Base-by-base conservation (phyloP, 2,113 vertebrate species). In the Chinchilla lanigera region DNA sequence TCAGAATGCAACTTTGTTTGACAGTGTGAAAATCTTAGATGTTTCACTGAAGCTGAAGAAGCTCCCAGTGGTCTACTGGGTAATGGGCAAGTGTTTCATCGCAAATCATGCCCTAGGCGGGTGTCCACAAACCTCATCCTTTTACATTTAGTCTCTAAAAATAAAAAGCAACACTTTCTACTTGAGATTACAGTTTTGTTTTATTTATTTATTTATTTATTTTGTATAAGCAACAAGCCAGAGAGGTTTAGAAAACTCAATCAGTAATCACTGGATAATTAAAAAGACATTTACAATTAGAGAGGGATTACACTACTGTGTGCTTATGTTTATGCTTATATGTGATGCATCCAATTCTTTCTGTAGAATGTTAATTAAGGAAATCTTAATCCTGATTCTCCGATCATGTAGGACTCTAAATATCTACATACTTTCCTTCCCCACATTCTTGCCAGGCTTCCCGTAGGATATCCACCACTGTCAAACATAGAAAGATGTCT, bases 291-390 rank as follows among this genome's bases (percentile, higher is more conserved):
- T 69, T 97, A 77, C 87, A 90, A 95, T 92, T 86, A 88, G 38
- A 86, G 91, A 95, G 14, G n/a, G 38, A 89, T 89, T 89, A 86
- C 77, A 47, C 86, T 33, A 41, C 38, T 88, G 4, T 78, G 30
- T 28, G 24, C 7, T 90, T 60, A 44, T 33, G 4, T 44, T 10
- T 85, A 41, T 12, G 20, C 50, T 41, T 2, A 65, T 82, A 5
- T 50, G 22, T 41, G 28, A 24, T 63, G 0, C 35, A 35, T 78
- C 38, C 94, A 86, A 78, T 63, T 87, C 28, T 93, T 92, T 81
- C 20, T 77, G 94, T 89, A 44, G 19, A 67, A 89, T 88, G 33
- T 77, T 93, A 88, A 95, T 93, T 92, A 67, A 47, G 61, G 94
- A 26, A 89, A 71, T 19, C 2, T 69, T 91, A 50, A 14, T 38